Percentiles rank a stretch among this genome's conserved stretches.
Conservation (phyloP, 1,140 invertebrate genomes). For the Metopolophium dirhodum region DNA sequence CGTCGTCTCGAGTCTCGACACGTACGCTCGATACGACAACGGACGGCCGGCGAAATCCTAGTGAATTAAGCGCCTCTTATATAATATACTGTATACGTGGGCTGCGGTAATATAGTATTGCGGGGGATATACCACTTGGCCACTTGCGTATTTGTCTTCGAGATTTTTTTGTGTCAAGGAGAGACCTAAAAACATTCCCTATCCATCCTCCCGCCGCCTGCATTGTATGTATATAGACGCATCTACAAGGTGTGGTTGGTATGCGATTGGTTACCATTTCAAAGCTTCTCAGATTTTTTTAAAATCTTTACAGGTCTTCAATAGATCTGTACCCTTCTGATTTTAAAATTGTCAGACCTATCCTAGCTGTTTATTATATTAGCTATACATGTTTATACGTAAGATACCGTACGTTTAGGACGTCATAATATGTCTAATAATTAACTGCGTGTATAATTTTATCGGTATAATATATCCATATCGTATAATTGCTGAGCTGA, state of each 20-base stretch:
- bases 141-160: neutral
- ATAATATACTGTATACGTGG: no score
- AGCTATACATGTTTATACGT: no score
- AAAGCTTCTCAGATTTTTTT: no score
- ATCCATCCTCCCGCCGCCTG: neutral
- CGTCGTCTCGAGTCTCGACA: neutral
- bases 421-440: neutral
- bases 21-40: neutral
- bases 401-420: neutral
- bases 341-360: no score
- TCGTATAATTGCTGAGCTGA: no score
- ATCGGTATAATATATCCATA: neutral
- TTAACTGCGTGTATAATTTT: neutral
- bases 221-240: neutral
- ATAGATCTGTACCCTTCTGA: no score
- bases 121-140: neutral
- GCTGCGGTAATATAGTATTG: no score
- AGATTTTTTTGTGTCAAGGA: neutral
- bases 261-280: no score
- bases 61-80: neutral
- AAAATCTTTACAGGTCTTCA: no score
- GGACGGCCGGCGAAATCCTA: neutral
- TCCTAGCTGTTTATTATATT: no score
- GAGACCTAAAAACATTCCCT: neutral
- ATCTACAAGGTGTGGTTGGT: no score